These are phyloP conservation scores for Hydrocynus forskahlii DNA, from an alignment of 2,797 vertebrate genomes.

Conservation along the genomic window DNA sequence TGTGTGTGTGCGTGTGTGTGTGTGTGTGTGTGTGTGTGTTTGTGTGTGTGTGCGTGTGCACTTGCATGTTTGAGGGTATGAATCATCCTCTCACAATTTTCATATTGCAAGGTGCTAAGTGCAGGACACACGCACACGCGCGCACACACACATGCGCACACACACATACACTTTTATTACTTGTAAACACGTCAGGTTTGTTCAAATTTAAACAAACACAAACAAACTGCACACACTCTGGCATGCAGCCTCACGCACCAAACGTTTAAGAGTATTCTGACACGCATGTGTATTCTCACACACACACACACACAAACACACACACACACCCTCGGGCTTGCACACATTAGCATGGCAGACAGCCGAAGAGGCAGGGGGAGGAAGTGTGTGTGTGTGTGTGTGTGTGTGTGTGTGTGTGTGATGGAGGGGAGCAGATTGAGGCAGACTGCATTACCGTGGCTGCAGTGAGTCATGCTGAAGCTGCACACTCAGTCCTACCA, in stretches of 20 bases:
- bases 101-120: constrained; percentile 40
- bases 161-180: constrained; percentile 23
- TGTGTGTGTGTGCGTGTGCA: neutral
- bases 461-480: constrained; percentile 52
- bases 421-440: constrained; percentile 38
- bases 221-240: constrained; percentile 20
- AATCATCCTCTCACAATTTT: constrained; percentile 48
- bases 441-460: constrained; percentile 44
- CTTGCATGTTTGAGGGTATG: constrained; percentile 33
- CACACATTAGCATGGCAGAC: constrained; percentile 38
- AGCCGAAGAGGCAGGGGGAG: constrained; percentile 9
- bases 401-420: constrained; percentile 5
- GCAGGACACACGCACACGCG: constrained; percentile 33
- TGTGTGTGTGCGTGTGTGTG: constrained; percentile 5
- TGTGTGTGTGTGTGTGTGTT: constrained; percentile 21
- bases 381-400: neutral
- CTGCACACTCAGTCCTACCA: constrained; percentile 43
- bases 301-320: constrained; percentile 35
- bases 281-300: constrained; percentile 11
- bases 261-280: constrained; percentile 1
- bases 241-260: constrained; percentile 32
- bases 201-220: constrained; percentile 34
- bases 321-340: constrained; percentile 28
- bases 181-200: constrained; percentile 57
- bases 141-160: constrained; percentile 20